phyloP scores from a whole-genome alignment of 2,113 vertebrate genomes.

The Corythaeola cristata region DNA sequence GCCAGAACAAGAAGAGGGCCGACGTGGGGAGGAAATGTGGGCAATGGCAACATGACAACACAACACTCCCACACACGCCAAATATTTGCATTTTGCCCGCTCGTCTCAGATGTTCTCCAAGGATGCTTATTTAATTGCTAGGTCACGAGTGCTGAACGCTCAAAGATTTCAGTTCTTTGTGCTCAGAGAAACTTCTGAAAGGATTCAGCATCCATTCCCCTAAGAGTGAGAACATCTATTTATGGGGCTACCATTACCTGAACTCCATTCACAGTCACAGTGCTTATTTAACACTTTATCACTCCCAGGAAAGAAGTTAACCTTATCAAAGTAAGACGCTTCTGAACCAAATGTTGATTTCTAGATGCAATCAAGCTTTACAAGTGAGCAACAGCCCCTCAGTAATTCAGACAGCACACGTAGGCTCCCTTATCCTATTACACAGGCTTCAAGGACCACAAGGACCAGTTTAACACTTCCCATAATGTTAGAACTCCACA shows the following conservation, averaged over 20 bases:
- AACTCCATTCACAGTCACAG: conserved; percentile 49
- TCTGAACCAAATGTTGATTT: conserved; percentile 63
- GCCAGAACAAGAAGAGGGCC: not conserved
- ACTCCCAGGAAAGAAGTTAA: conserved; percentile 66
- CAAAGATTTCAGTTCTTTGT: conserved; percentile 20
- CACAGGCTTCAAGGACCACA: conserved; percentile 5
- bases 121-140: conserved; percentile 51
- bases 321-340: conserved; percentile 57
- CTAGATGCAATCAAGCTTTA: conserved; percentile 63
- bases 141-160: conserved; percentile 2
- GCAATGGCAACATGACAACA: not conserved
- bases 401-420: conserved; percentile 12
- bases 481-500: not conserved
- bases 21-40: fast-evolving
- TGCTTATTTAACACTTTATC: conserved; percentile 64
- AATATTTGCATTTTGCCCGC: conserved; percentile 17
- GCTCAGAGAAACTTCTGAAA: conserved; percentile 50
- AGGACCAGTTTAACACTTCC: conserved; percentile 26
- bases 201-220: conserved; percentile 23
- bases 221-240: conserved; percentile 47
- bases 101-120: not conserved
- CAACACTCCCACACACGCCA: not conserved
- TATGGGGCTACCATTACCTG: conserved; percentile 58
- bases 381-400: conserved; percentile 48
- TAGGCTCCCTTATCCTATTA: conserved; percentile 34